Evolutionary conservation across 2,888 invertebrate species (phyloP).

Genomic region (Smittia sp.): DNA sequence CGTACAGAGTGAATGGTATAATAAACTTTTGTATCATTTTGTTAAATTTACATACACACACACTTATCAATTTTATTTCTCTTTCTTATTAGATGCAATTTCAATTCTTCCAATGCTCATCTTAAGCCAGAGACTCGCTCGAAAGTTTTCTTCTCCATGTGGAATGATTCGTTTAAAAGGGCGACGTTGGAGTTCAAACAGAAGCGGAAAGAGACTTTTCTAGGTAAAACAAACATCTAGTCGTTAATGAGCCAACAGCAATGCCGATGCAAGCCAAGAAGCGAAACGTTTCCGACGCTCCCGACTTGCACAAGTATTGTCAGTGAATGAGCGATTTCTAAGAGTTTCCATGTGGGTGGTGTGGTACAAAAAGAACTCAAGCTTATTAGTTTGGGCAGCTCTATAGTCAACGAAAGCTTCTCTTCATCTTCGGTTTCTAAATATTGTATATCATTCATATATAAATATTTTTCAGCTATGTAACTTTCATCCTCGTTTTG

Average conservation of each 20-base stretch:
- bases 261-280: too few species aligned
- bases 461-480: slow-evolving; percentile 40
- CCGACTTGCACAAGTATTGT: not conserved
- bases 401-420: slow-evolving; percentile 35
- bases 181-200: not conserved
- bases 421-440: slow-evolving; percentile 25
- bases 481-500: slow-evolving; percentile 34
- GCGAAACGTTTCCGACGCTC: too few species aligned
- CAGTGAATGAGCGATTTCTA: not conserved
- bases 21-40: slow-evolving; percentile 16
- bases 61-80: slow-evolving; percentile 19
- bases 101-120: not conserved
- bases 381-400: slow-evolving; percentile 13
- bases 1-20: not conserved
- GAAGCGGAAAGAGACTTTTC: not conserved
- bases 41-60: slow-evolving; percentile 22
- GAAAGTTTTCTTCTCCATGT: not conserved
- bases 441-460: slow-evolving; percentile 39
- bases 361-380: slow-evolving; percentile 35
- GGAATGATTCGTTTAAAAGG: not conserved
- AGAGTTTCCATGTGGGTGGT: not conserved
- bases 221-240: not conserved
- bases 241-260: too few species aligned
- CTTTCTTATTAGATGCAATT: not conserved
- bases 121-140: not conserved